Evolutionary conservation across 2,113 vertebrate genomes (phyloP).

Genomic region (Sturnus vulgaris): DNA sequence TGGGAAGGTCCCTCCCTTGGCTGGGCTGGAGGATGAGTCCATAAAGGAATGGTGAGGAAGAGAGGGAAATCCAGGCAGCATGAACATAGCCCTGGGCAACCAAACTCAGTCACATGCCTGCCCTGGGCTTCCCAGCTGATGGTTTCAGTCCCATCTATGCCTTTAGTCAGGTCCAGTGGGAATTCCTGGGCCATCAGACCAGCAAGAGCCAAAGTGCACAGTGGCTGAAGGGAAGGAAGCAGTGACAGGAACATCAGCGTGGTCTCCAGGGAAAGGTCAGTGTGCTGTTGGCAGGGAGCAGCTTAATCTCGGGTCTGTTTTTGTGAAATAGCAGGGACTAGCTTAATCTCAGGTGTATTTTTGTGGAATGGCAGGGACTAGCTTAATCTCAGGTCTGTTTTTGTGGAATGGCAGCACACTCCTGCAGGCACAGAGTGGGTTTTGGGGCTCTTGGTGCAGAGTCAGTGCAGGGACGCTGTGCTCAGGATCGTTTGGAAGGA

Average conservation of each 20-base stretch:
- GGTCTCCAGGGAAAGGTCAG: background rate
- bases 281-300: background rate
- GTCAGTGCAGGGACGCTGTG: background rate
- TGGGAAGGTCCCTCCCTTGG: background rate
- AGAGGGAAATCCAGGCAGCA: background rate
- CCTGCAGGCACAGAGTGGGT: fast-evolving
- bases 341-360: background rate
- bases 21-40: background rate
- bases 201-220: background rate
- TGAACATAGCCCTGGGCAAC: background rate
- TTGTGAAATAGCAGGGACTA: background rate
- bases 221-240: background rate
- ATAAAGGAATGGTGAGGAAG: background rate
- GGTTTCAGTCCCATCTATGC: background rate
- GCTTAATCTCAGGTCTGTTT: background rate
- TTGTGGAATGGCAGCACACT: background rate
- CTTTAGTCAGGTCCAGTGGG: background rate
- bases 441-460: background rate
- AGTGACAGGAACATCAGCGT: fast-evolving
- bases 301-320: too few relatives aligned
- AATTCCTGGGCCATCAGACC: background rate
- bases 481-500: background rate
- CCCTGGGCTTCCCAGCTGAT: background rate
- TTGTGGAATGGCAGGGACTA: background rate
- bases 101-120: fast-evolving